phyloP scores from a whole-genome alignment of 2,888 invertebrate species.

The Hedya salicella region DNA sequence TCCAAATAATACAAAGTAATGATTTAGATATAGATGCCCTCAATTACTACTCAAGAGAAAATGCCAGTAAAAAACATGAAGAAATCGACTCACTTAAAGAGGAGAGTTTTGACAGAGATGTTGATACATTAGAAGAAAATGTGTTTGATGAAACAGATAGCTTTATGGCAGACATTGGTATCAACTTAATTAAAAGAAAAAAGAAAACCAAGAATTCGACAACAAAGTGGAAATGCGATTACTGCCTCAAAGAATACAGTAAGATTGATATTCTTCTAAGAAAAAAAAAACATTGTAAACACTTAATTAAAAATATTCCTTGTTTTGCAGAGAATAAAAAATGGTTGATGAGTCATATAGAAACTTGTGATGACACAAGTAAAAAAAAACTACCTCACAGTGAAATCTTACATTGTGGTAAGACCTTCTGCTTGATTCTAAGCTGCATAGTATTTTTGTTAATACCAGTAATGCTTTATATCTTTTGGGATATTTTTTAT shows the following conservation, averaged over 20 bases:
- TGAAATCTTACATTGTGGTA: conserved; percentile 35
- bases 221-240: conserved; percentile 44
- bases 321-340: conserved; percentile 46
- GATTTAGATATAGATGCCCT: background rate
- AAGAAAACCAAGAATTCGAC: conserved; percentile 10
- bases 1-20: conserved; percentile 3
- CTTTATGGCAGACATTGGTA: conserved; percentile 8
- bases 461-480: too few species aligned
- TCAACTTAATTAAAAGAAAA: conserved; percentile 2
- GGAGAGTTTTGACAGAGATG: conserved; percentile 20
- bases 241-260: conserved; percentile 50
- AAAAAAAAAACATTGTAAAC: too few species aligned
- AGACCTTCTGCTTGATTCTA: conserved; percentile 1
- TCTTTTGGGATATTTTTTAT: too few species aligned
- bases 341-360: conserved; percentile 45
- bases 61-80: background rate
- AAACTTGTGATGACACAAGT: conserved; percentile 24
- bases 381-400: background rate
- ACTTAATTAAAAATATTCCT: background rate
- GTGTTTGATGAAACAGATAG: conserved; percentile 14
- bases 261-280: too few species aligned
- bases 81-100: conserved; percentile 9
- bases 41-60: conserved; percentile 8
- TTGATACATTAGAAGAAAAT: conserved; percentile 6
- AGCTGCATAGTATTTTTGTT: too few species aligned